Conservation (phyloP, 2,797 vertebrate species). For the Xenentodon cancila region DNA sequence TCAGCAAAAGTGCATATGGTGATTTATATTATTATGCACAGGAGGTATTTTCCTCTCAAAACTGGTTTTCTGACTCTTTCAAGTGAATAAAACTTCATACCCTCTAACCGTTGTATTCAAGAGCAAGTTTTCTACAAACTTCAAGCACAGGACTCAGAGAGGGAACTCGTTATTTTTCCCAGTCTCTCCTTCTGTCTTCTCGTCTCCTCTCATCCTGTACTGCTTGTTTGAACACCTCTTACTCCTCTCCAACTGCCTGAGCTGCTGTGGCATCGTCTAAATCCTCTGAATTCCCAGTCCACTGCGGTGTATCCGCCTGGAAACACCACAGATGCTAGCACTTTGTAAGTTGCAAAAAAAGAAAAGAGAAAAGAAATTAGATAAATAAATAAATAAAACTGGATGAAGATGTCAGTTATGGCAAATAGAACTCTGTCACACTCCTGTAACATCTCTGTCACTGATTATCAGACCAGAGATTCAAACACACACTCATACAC, state of each 20-base stretch:
- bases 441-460: conserved; percentile 77
- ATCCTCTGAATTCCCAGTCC: conserved; percentile 81
- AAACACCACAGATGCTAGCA: conserved; percentile 83
- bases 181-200: background rate
- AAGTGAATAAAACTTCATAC: conserved; percentile 57
- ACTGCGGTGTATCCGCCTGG: conserved; percentile 81
- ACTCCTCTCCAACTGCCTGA: conserved; percentile 79
- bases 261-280: conserved; percentile 79
- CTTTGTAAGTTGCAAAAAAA: conserved; percentile 67
- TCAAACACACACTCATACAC: conserved; percentile 42
- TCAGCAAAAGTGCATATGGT: conserved; percentile 27
- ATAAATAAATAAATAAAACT: conserved; percentile 56
- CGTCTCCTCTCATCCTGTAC: conserved; percentile 23
- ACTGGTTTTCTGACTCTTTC: conserved; percentile 55
- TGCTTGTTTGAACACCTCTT: conserved; percentile 57
- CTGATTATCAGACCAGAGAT: conserved; percentile 73
- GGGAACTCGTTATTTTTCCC: conserved; percentile 38
- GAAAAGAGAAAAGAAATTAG: conserved; percentile 8
- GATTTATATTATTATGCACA: conserved; percentile 58
- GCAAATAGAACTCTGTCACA: conserved; percentile 83
- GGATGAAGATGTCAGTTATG: conserved; percentile 86
- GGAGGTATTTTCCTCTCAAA: conserved; percentile 31
- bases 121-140: conserved; percentile 72
- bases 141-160: conserved; percentile 33
- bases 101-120: conserved; percentile 69